A percentile compares a stretch with the other conserved stretches of the same genome.
phyloP scores from a whole-genome alignment of 2,888 invertebrate species.

The Andrena marginata region DNA sequence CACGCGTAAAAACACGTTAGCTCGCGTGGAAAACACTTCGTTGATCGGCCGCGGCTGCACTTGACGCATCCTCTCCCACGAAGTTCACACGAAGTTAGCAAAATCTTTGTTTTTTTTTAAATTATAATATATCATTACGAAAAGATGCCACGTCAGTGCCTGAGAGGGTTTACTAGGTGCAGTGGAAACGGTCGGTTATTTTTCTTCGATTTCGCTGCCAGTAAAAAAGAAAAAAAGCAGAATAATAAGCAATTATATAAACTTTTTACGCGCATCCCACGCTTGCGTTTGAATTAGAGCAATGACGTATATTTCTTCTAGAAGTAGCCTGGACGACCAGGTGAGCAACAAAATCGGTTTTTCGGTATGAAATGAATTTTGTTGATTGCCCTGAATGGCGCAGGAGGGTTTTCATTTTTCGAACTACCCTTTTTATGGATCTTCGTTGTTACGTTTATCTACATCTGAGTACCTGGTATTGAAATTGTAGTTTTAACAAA shows the following conservation, averaged over 20 bases:
- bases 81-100: conserved; percentile 82
- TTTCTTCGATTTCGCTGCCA: conserved; percentile 24
- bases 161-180: conserved; percentile 69
- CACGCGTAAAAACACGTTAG: conserved; percentile 58
- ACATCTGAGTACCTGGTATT: conserved; percentile 56
- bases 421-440: conserved; percentile 32
- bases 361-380: conserved; percentile 39
- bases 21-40: conserved; percentile 60
- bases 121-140: conserved; percentile 59
- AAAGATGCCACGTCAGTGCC: conserved; percentile 66
- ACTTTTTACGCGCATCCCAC: conserved; percentile 8
- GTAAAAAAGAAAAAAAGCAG: conserved; percentile 7
- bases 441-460: conserved; percentile 40
- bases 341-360: conserved; percentile 48
- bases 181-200: conserved; percentile 65
- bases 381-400: conserved; percentile 37
- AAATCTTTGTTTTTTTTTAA: conserved; percentile 73
- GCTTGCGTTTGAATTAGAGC: conserved; percentile 27
- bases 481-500: conserved; percentile 56
- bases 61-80: conserved; percentile 75
- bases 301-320: conserved; percentile 24
- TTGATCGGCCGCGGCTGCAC: conserved; percentile 70
- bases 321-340: conserved; percentile 40
- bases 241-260: conserved; percentile 19
- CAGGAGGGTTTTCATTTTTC: conserved; percentile 18